Evolutionary conservation across 2,888 invertebrate genomes (phyloP).

Genomic region (Aphidius colemani): DNA sequence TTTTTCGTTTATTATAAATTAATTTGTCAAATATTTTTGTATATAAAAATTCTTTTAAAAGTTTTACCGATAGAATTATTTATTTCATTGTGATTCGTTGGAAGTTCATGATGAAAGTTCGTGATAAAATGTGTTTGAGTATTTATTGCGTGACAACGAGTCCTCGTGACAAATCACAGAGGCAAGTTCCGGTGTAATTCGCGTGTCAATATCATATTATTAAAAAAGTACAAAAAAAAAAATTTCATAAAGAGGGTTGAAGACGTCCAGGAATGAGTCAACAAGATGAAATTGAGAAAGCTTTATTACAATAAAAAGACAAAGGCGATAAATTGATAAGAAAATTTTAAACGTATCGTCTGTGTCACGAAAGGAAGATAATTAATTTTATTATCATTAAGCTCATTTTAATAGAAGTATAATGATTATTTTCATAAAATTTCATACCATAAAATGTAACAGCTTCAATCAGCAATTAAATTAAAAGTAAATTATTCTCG

Average conservation of each 20-base stretch:
- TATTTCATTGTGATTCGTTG: no score
- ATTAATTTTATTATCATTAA: no score
- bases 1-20: no score
- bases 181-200: slow-evolving; percentile 2
- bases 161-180: slow-evolving; percentile 6
- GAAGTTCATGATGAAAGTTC: no score
- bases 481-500: background rate
- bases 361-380: no score
- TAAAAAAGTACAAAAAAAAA: background rate
- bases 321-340: background rate
- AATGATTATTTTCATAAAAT: background rate
- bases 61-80: no score
- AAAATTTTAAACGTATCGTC: background rate
- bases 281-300: background rate
- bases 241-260: no score
- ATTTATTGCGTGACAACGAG: slow-evolving; percentile 13
- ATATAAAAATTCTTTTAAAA: no score
- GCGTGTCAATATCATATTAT: slow-evolving; percentile 10
- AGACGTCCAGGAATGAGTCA: background rate
- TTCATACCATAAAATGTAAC: background rate
- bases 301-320: background rate
- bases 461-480: background rate
- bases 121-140: no score
- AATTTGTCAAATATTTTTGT: no score
- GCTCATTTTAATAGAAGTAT: no score